phyloP scores from a whole-genome alignment of 2,888 invertebrate species.

The Euplagia quadripunctaria region DNA sequence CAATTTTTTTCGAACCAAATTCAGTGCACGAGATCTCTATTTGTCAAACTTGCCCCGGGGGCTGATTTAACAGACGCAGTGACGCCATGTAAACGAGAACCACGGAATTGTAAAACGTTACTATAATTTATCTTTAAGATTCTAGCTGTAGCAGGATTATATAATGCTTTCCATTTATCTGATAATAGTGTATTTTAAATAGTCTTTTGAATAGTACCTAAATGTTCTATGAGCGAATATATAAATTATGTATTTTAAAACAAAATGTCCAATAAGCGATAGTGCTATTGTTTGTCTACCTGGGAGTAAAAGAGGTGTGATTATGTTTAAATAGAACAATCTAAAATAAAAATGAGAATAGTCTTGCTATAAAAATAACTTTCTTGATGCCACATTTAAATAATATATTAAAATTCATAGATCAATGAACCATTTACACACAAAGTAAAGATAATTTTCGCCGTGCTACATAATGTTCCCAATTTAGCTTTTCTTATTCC shows the following conservation, averaged over 20 bases:
- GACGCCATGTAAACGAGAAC: slow-evolving; percentile 47
- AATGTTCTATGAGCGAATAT: not conserved
- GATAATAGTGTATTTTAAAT: not conserved
- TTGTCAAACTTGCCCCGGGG: slow-evolving; percentile 77
- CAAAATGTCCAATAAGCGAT: no score
- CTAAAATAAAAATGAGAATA: not conserved
- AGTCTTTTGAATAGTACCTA: no score
- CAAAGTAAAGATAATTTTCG: slow-evolving; percentile 6
- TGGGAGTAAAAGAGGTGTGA: not conserved
- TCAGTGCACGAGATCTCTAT: slow-evolving; percentile 80
- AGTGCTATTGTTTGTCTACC: not conserved
- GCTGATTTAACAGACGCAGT: slow-evolving; percentile 52
- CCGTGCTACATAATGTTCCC: slow-evolving; percentile 6
- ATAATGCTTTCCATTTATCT: slow-evolving; percentile 27
- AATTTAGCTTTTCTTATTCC: slow-evolving; percentile 15
- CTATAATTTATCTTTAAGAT: slow-evolving; percentile 30
- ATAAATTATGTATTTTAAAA: not conserved
- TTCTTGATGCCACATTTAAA: not conserved
- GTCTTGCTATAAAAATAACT: not conserved
- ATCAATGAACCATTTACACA: not conserved
- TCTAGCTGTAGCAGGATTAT: slow-evolving; percentile 34
- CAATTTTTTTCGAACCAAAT: slow-evolving; percentile 79
- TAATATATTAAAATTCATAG: not conserved
- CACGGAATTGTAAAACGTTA: slow-evolving; percentile 33
- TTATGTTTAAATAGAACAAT: not conserved